Conservation (phyloP, 1,140 invertebrate species). For the Liolophura sinensis region DNA sequence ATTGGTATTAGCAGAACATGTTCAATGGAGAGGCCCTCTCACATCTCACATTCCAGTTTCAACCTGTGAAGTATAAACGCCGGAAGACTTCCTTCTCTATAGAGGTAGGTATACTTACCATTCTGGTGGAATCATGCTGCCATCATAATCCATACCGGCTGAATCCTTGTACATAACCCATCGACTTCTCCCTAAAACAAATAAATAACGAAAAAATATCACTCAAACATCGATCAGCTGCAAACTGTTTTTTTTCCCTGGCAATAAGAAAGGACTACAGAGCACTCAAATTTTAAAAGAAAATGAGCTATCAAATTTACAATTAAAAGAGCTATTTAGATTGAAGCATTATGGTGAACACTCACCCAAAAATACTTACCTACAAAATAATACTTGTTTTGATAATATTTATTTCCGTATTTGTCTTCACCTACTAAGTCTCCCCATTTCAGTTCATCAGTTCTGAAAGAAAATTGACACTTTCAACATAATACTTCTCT, state of each 20-base stretch:
- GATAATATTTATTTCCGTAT: conserved; percentile 95
- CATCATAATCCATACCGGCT: conserved; percentile 87
- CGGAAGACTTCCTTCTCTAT: no score
- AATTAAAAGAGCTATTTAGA: neutral
- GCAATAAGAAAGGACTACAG: no score
- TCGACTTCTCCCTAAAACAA: conserved; percentile 74
- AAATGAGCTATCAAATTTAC: neutral
- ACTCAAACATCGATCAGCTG: no score
- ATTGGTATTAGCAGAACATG: no score
- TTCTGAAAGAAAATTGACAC: conserved; percentile 58
- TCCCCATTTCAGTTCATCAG: conserved; percentile 86
- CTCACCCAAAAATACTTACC: conserved; percentile 60
- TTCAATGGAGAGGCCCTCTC: no score
- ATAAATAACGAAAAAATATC: neutral
- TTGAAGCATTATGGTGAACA: neutral
- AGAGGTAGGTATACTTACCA: conserved; percentile 73
- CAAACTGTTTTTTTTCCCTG: no score
- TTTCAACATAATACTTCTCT: no score
- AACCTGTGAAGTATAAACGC: no score
- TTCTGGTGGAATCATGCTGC: conserved; percentile 86
- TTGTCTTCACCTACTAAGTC: conserved; percentile 89
- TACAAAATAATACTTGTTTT: conserved; percentile 88
- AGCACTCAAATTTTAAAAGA: no score
- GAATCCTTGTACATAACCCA: conserved; percentile 89
- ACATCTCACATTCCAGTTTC: no score